Evolutionary conservation across 2,888 invertebrate species (phyloP).

Genomic region (Crioceris asparagi): DNA sequence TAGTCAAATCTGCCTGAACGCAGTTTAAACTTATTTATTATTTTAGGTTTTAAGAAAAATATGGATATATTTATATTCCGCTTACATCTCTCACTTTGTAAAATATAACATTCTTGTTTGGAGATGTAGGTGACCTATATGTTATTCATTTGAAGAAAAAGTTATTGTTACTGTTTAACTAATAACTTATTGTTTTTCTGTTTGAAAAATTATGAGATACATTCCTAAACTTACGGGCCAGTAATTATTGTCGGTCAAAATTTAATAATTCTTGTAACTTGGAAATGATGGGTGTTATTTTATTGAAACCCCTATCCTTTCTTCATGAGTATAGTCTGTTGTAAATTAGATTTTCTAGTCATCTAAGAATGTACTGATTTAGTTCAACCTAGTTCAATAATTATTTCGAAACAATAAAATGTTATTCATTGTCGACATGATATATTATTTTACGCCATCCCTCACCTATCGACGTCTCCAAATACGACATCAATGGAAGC

Average conservation of each 20-base stretch:
- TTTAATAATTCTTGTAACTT: conserved; percentile 6
- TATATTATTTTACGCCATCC: too few relatives aligned
- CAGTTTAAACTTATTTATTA: conserved; percentile 29
- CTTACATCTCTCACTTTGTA: not conserved
- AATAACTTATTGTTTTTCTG: conserved; percentile 16
- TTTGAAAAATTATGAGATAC: conserved; percentile 15
- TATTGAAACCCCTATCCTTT: not conserved
- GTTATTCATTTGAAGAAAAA: too few relatives aligned
- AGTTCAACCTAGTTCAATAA: conserved; percentile 30
- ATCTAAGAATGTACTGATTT: conserved; percentile 36
- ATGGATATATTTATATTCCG: conserved; percentile 11
- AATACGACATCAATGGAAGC: conserved; percentile 47
- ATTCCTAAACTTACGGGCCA: conserved; percentile 23
- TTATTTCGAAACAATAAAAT: conserved; percentile 30
- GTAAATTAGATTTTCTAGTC: conserved; percentile 36
- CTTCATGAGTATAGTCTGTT: conserved; percentile 18
- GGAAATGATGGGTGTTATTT: conserved; percentile 4
- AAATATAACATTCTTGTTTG: not conserved
- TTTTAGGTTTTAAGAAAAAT: conserved; percentile 12
- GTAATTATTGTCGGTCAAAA: conserved; percentile 20
- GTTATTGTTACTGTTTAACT: conserved; percentile 17
- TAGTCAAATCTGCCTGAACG: conserved; percentile 24
- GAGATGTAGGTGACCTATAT: too few relatives aligned
- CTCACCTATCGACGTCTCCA: conserved; percentile 53
- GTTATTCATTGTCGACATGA: conserved; percentile 31